Evolutionary conservation across 2,113 vertebrate species (phyloP), one percentile per base, ranked within the genome.

Genomic region (Chinchilla lanigera): DNA sequence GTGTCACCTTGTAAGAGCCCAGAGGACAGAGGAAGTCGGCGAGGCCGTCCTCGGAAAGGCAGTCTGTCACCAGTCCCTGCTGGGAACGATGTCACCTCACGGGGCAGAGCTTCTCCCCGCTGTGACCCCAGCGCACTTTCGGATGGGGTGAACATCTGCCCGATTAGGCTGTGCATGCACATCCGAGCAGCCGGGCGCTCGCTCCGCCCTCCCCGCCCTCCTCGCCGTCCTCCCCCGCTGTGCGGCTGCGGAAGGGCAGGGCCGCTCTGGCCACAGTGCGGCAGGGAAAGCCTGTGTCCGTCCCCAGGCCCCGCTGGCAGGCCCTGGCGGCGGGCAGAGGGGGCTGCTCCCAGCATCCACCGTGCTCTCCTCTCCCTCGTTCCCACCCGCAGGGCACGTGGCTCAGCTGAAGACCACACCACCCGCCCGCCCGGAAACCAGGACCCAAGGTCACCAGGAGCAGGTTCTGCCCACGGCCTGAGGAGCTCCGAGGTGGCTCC

Each of bases 21-120:
- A 5, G 22, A 33, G 19, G 26, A 3, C 2, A 2, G 16, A 5
- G 4, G 75, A 4, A 12, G 54, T 14, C 2, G 3, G 3, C 1
- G 50, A 69, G 61, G 33, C 12, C 2, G n/a, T 10, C 26, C 47
- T 44, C 8, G n/a, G n/a, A 7, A 11, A 44, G 14, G 9, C 22
- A 19, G 7, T 26, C 47, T 75, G 71, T 56, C 80, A 44, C 63
- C 28, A 12, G 30, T 33, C 8, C 50, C 50, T 81, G 77, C 69
- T 11, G 69, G 47, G 69, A 20, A 22, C 8, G 16, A 41, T 4
- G 20, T 69, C 69, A 41, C n/a, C n/a, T 73, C 69, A 24, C 4
- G 10, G n/a, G n/a, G 69, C 69, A 73, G 69, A 73, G 69, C 20
- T 11, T 41, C 19, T 41, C 69, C 63, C 69, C 26, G 38, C 9